These are phyloP conservation scores for Notothenia rossii DNA, from an alignment of 2,113 vertebrate genomes.

Conservation along the genomic window DNA sequence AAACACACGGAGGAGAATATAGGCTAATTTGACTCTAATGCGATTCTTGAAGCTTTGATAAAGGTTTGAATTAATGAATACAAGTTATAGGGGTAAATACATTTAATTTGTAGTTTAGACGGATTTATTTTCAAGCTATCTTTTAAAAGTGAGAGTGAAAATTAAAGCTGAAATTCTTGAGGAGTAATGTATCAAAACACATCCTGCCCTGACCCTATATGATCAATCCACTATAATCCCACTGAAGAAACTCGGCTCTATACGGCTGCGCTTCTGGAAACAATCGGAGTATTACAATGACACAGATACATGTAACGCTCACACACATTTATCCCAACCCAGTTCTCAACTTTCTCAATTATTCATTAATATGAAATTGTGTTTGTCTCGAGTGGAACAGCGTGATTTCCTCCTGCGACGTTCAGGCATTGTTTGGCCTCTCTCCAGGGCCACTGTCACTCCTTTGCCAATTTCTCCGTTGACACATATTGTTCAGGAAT, in stretches of 20 bases:
- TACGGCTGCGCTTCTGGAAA: constrained; percentile 55
- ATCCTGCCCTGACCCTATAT: constrained; percentile 39
- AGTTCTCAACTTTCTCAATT: constrained; percentile 85
- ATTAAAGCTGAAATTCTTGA: background rate
- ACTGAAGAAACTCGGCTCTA: constrained; percentile 41
- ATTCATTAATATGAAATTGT: constrained; percentile 88
- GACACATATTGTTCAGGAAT: constrained; percentile 80
- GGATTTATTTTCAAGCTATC: background rate
- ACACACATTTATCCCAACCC: constrained; percentile 72
- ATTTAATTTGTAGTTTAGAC: background rate
- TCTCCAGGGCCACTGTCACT: constrained; percentile 72
- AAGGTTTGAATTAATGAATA: no score
- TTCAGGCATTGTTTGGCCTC: constrained; percentile 70
- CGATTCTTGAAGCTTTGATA: no score
- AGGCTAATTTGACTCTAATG: background rate
- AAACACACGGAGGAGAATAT: constrained; percentile 34
- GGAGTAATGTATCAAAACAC: background rate
- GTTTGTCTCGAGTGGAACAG: constrained; percentile 86
- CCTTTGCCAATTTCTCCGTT: constrained; percentile 78
- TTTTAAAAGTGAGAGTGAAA: background rate
- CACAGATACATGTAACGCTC: constrained; percentile 77
- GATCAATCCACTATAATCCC: constrained; percentile 47
- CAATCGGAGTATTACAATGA: constrained; percentile 66
- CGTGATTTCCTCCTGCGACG: constrained; percentile 80
- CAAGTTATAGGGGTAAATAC: background rate